These are phyloP conservation scores for Pseudorasbora parva DNA, from an alignment of 2,113 vertebrate species.

Conservation along the genomic window DNA sequence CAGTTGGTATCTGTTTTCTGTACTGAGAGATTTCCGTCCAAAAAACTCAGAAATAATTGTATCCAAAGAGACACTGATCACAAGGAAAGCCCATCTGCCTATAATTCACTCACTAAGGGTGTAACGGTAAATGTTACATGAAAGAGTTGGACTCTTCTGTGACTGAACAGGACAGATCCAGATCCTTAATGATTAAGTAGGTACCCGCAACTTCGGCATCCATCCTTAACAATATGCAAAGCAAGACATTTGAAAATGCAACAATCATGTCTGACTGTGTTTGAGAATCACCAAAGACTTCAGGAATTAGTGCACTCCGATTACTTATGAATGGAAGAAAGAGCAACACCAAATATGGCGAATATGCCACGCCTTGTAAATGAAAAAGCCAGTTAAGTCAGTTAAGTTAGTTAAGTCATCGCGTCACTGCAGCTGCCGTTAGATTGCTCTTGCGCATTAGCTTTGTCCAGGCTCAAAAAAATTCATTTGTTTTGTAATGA, in stretches of 20 bases:
- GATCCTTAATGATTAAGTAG: background rate
- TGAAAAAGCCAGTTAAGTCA: too few species aligned
- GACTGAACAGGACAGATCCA: background rate
- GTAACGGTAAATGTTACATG: background rate
- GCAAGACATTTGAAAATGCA: background rate
- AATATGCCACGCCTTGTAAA: too few species aligned
- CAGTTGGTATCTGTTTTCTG: background rate
- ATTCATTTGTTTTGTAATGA: too few species aligned
- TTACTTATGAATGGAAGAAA: too few species aligned
- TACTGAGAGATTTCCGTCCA: background rate
- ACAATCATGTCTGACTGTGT: background rate
- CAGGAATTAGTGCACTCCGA: too few species aligned
- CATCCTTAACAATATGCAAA: background rate
- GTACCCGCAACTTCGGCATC: background rate
- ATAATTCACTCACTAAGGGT: background rate
- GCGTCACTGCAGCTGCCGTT: too few species aligned
- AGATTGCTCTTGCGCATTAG: too few species aligned
- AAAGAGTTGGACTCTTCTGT: background rate
- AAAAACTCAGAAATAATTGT: background rate
- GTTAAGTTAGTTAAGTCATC: too few species aligned
- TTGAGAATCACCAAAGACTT: background rate
- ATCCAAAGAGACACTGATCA: background rate
- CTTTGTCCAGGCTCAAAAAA: too few species aligned
- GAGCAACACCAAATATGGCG: too few species aligned
- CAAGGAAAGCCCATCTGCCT: background rate